These are phyloP conservation scores for Physella acuta DNA, from an alignment of 1,140 invertebrate genomes.

Conservation along the genomic window DNA sequence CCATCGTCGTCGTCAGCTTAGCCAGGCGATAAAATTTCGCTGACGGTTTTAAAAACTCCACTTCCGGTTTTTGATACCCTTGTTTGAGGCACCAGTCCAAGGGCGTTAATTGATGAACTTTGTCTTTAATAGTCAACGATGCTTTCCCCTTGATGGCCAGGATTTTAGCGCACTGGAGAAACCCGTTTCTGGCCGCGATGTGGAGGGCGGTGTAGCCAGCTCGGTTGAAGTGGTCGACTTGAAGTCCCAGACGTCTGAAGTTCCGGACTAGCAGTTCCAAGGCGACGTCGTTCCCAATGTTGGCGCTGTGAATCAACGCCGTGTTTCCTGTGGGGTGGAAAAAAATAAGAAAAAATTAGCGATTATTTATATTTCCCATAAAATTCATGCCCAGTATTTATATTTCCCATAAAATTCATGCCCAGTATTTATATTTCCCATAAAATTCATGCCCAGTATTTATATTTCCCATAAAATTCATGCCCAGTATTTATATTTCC, in stretches of 20 bases:
- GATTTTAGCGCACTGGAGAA: constrained; percentile 50
- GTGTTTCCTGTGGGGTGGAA: constrained; percentile 68
- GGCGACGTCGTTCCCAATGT: constrained; percentile 55
- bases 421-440: no score
- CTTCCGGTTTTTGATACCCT: constrained; percentile 32
- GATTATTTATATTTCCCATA: no score
- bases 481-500: no score
- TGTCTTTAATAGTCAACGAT: constrained; percentile 39
- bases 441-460: no score
- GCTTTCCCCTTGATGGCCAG: constrained; percentile 49
- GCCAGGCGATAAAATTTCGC: constrained; percentile 28
- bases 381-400: no score
- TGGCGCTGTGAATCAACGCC: constrained; percentile 50
- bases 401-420: no score
- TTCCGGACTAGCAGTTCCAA: constrained; percentile 47
- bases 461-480: no score
- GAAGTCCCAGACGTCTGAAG: constrained; percentile 51
- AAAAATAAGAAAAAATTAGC: constrained; percentile 51
- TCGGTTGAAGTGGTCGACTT: constrained; percentile 50
- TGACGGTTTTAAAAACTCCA: constrained; percentile 27
- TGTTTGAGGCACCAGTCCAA: constrained; percentile 36
- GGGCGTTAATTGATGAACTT: constrained; percentile 34
- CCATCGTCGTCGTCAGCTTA: constrained; percentile 29
- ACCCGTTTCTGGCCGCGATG: constrained; percentile 46
- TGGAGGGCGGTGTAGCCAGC: constrained; percentile 51